Conservation (phyloP, 2,888 invertebrate species). For the Penaeus monodon region DNA sequence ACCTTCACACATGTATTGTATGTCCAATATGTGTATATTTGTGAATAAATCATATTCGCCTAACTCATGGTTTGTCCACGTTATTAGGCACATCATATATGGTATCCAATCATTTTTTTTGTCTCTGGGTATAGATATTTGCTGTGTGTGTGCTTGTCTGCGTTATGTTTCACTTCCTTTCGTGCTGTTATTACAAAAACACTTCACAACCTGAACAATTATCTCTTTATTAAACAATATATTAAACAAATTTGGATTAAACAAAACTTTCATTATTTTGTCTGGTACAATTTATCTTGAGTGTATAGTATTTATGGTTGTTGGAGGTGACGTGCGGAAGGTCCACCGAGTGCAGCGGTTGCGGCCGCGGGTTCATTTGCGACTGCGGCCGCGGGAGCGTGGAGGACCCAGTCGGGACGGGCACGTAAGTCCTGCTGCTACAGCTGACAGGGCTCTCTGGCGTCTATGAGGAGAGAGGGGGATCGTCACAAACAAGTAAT, state of each 20-base stretch:
- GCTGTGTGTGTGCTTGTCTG: too few relatives aligned
- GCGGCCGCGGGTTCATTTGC: slow-evolving; percentile 9
- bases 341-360: slow-evolving; percentile 37
- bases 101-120: too few relatives aligned
- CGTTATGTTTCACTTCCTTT: too few relatives aligned
- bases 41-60: too few relatives aligned
- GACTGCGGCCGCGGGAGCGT: not conserved
- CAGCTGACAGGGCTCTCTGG: not conserved
- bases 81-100: too few relatives aligned
- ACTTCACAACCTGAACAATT: not conserved
- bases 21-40: too few relatives aligned
- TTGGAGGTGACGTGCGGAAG: slow-evolving; percentile 30
- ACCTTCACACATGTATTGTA: too few relatives aligned
- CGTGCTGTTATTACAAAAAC: slow-evolving; percentile 5
- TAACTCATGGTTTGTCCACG: too few relatives aligned
- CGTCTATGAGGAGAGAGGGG: too few relatives aligned
- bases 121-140: too few relatives aligned
- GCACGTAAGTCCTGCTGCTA: slow-evolving; percentile 22
- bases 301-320: slow-evolving; percentile 59
- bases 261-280: slow-evolving; percentile 63
- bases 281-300: slow-evolving; percentile 62
- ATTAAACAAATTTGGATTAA: slow-evolving; percentile 8
- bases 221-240: not conserved
- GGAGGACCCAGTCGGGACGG: not conserved
- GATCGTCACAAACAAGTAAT: too few relatives aligned